Evolutionary conservation across 2,113 vertebrate species (phyloP), one percentile per base, ranked within the genome.

Genomic region (Rhea americana): DNA sequence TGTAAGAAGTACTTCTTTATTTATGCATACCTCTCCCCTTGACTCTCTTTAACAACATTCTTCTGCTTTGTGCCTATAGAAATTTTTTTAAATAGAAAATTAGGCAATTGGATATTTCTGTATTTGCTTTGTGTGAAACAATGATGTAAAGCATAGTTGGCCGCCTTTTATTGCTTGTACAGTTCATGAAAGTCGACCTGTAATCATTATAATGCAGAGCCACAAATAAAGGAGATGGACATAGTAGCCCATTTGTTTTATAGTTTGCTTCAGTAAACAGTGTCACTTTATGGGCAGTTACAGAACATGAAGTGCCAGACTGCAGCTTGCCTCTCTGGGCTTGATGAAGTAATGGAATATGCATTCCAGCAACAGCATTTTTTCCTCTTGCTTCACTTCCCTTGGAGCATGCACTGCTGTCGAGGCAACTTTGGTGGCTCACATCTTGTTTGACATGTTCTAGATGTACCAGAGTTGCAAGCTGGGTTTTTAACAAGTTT

Each of bases 1-100:
- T 97, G 97, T 98, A 97, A 98, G 96, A 97, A 97, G 92, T 95
- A 96, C 91, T 95, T 94, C 94, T 97, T 97, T 98, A 97, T 98
- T 98, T 98, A 98, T 98, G 97, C 97, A 66, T 96, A 95, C 93
- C 86, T 96, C 89, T 96, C 90, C 94, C 95, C 91, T 74, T 68
- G 22, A 45, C 62, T 94, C 94, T 94, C 72, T 95, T 92, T 90
- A 95, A 80, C 95, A 96, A 63, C 94, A 77, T 94, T 93, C 92
- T 95, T 96, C 96, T 98, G 97, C 97, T 97, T 96, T 95, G 95
- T 97, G 97, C 97, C 97, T 97, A 92, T 97, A 96, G 97, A 55
- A 9, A 85, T 90, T 98, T 98, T 97, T 97, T 92, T 58, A 93
- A 97, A 94, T 97, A 97, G 97, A 95, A 77, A 96, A 96, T 92